phyloP scores from a whole-genome alignment of 1,140 invertebrate genomes.

The Drosophila pseudoananassae region DNA sequence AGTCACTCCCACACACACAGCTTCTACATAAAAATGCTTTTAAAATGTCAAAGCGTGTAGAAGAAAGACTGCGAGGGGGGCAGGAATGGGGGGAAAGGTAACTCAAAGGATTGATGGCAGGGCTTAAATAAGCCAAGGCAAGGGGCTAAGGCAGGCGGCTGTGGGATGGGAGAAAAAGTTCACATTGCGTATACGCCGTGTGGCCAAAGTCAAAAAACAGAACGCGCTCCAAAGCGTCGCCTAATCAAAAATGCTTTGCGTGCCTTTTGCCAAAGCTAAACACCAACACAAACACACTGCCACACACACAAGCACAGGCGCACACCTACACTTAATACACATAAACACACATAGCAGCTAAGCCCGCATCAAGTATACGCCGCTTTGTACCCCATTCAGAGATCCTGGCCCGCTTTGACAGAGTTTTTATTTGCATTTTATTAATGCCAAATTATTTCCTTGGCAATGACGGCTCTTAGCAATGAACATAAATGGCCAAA shows the following conservation, averaged over 20 bases:
- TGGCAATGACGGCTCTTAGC: conserved; percentile 21
- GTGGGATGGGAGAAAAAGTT: conserved; percentile 37
- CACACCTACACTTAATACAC: conserved; percentile 1
- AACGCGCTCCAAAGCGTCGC: conserved; percentile 53
- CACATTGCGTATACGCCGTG: conserved; percentile 76
- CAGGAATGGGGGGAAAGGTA: background rate
- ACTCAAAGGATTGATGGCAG: conserved; percentile 75
- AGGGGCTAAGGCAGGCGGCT: conserved; percentile 11
- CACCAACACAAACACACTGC: conserved; percentile 17
- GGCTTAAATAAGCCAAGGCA: conserved; percentile 59
- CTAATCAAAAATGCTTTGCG: conserved; percentile 82
- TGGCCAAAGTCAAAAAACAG: conserved; percentile 57
- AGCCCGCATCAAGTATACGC: conserved; percentile 56
- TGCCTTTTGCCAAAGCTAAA: conserved; percentile 46
- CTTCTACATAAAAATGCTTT: conserved; percentile 77
- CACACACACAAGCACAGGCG: conserved; percentile 5
- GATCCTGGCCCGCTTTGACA: conserved; percentile 44
- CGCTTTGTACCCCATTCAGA: conserved; percentile 56
- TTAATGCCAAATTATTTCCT: conserved; percentile 60
- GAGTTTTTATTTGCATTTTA: conserved; percentile 66
- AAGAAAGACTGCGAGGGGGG: conserved; percentile 42
- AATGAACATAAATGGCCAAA: conserved; percentile 22
- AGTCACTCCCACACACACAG: conserved; percentile 44
- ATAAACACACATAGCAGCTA: conserved; percentile 8
- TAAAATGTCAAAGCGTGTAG: conserved; percentile 80